These are phyloP conservation scores for Zaprionus lineosus DNA, from an alignment of 2,888 invertebrate genomes.

Conservation along the genomic window DNA sequence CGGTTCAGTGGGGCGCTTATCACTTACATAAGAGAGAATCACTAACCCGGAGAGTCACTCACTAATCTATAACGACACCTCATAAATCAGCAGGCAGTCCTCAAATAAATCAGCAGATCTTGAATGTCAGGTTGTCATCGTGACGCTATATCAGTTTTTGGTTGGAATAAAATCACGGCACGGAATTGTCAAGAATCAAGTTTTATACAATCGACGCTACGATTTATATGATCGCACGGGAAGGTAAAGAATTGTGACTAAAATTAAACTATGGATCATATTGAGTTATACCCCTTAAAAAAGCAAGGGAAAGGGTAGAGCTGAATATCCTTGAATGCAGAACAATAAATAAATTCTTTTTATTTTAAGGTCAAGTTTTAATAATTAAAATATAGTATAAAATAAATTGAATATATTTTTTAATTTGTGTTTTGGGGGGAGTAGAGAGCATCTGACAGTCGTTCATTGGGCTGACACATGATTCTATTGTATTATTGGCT, in stretches of 20 bases:
- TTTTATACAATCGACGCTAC: constrained; percentile 47
- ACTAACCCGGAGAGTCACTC: constrained; percentile 49
- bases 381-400: too few species aligned
- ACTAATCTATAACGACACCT: constrained; percentile 68
- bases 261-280: too few species aligned
- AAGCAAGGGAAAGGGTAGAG: too few species aligned
- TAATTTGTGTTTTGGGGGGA: too few species aligned
- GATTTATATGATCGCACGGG: constrained; percentile 61
- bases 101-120: constrained; percentile 69
- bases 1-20: constrained; percentile 23
- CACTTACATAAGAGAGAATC: constrained; percentile 33
- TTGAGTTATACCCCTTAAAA: too few species aligned
- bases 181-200: constrained; percentile 60
- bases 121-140: constrained; percentile 61
- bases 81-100: constrained; percentile 56
- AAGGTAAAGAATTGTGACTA: too few species aligned
- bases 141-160: constrained; percentile 45
- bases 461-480: neutral
- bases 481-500: neutral
- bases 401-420: too few species aligned
- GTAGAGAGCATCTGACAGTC: constrained; percentile 27
- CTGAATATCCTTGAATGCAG: too few species aligned
- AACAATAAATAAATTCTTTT: too few species aligned
- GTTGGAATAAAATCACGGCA: constrained; percentile 56
- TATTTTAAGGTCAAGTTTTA: too few species aligned